phyloP scores from a whole-genome alignment of 2,113 vertebrate genomes.

The Hemiprocne comata region DNA sequence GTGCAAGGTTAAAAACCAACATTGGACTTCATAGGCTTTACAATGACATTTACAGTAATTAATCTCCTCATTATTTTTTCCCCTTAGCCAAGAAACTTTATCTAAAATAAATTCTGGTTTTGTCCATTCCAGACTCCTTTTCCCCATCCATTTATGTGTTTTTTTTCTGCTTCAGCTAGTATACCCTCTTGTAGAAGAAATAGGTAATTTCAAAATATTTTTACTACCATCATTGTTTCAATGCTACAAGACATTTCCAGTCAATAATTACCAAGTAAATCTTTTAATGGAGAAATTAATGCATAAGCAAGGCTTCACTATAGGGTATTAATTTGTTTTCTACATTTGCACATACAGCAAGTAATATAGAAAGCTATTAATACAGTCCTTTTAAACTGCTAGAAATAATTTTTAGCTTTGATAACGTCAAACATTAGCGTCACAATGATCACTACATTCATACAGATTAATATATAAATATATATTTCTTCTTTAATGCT shows the following conservation, averaged over 20 bases:
- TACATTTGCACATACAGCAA: not conserved
- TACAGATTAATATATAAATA: conserved; percentile 27
- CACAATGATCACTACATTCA: conserved; percentile 53
- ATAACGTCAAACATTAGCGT: conserved; percentile 47
- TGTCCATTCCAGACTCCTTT: not conserved
- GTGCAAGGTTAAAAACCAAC: conserved; percentile 4
- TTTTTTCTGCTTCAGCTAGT: not conserved
- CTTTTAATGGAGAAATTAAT: conserved; percentile 42
- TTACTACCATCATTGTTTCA: not conserved
- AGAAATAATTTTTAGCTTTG: conserved; percentile 56
- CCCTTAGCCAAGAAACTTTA: not conserved
- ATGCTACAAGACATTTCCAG: not conserved
- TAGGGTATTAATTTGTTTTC: conserved; percentile 37
- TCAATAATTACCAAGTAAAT: conserved; percentile 5
- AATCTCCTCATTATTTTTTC: not conserved
- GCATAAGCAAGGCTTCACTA: conserved; percentile 16
- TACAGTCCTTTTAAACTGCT: conserved; percentile 36
- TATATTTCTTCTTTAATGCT: not conserved
- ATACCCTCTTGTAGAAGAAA: not conserved
- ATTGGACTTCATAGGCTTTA: not conserved
- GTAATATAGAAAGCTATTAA: conserved; percentile 38
- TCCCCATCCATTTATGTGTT: not conserved
- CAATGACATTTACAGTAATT: not conserved
- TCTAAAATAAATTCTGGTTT: not conserved
- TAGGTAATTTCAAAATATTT: not conserved